Evolutionary conservation across 2,113 vertebrate genomes (phyloP).

Genomic region (Brachionichthys hirsutus): DNA sequence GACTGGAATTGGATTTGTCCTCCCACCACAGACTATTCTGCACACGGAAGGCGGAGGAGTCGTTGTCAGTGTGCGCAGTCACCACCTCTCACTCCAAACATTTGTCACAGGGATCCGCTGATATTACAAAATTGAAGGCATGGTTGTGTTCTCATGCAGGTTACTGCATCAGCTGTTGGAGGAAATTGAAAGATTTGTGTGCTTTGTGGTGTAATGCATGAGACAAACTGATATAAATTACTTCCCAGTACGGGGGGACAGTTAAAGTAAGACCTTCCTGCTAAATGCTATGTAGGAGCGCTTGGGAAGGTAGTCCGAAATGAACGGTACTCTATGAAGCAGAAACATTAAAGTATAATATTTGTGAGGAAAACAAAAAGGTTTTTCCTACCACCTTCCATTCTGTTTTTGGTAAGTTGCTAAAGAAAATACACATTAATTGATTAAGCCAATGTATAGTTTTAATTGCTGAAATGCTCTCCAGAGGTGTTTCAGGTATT

Average conservation of each 20-base stretch:
- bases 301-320: too few species aligned
- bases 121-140: constrained; percentile 39
- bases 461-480: constrained; percentile 23
- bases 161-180: constrained; percentile 30
- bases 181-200: constrained; percentile 21
- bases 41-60: constrained; percentile 28
- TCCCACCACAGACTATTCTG: constrained; percentile 28
- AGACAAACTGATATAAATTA: constrained; percentile 14
- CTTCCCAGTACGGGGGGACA: constrained; percentile 5
- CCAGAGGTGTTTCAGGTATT: constrained; percentile 29
- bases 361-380: too few species aligned
- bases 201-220: constrained; percentile 7
- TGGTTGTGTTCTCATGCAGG: constrained; percentile 29
- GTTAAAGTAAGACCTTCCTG: constrained; percentile 8
- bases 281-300: too few species aligned
- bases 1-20: constrained; percentile 55
- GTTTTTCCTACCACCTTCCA: too few species aligned
- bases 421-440: constrained; percentile 4
- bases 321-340: too few species aligned
- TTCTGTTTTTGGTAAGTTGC: too few species aligned
- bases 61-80: constrained; percentile 25
- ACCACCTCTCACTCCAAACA: constrained; percentile 24
- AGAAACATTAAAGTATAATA: too few species aligned
- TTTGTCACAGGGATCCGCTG: constrained; percentile 43
- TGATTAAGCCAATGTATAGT: constrained; percentile 61